phyloP scores from a whole-genome alignment of 2,113 vertebrate genomes.

The Noctilio leporinus region DNA sequence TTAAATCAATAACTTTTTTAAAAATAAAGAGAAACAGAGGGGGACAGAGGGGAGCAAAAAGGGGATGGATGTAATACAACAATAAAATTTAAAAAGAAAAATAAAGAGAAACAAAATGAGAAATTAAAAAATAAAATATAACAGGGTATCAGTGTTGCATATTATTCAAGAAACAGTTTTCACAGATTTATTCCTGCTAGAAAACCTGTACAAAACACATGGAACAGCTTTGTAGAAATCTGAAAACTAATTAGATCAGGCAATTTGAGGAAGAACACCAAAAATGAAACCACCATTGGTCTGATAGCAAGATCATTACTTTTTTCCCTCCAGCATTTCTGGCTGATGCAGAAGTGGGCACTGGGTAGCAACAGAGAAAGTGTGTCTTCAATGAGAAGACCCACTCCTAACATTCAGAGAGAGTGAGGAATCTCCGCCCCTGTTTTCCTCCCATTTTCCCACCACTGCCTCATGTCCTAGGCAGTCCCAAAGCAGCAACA shows the following conservation, averaged over 20 bases:
- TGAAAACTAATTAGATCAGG: background rate
- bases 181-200: background rate
- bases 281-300: background rate
- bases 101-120: background rate
- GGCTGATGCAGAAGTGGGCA: background rate
- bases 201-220: background rate
- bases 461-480: too few relatives aligned
- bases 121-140: background rate
- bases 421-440: too few relatives aligned
- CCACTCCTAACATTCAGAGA: background rate
- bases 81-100: too few relatives aligned
- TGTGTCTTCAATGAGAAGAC: background rate
- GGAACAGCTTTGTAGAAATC: background rate
- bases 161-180: background rate
- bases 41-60: too few relatives aligned
- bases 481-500: rapidly evolving
- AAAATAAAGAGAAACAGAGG: background rate
- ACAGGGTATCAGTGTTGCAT: background rate
- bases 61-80: too few relatives aligned
- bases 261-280: background rate
- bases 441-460: background rate
- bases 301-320: background rate
- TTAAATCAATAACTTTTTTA: background rate
- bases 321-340: background rate
- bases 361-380: background rate